Evolutionary conservation across 1,140 invertebrate genomes (phyloP).

Genomic region (Heliconius congener): DNA sequence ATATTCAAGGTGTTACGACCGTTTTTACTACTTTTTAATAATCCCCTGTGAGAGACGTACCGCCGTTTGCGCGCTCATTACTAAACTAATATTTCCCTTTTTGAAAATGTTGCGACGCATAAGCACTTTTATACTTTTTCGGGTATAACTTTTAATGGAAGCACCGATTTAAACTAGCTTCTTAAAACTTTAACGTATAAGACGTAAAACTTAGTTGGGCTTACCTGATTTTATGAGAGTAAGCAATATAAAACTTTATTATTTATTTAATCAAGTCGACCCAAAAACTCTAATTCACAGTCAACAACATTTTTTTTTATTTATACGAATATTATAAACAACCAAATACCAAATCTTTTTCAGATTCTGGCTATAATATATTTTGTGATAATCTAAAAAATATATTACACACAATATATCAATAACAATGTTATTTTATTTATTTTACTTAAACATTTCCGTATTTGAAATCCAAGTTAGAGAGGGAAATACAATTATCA

Average conservation of each 20-base stretch:
- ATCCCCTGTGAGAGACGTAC: conserved; percentile 26
- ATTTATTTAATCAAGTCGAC: conserved; percentile 12
- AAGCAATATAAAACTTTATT: conserved; percentile 34
- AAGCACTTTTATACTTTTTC: conserved; percentile 39
- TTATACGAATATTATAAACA: neutral
- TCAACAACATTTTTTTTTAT: neutral
- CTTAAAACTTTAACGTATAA: conserved; percentile 45
- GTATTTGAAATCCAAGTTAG: neutral
- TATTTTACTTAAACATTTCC: neutral
- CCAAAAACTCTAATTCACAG: neutral
- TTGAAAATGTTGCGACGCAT: conserved; percentile 28
- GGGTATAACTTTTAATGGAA: conserved; percentile 48
- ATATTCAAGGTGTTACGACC: conserved; percentile 57
- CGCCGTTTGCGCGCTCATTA: conserved; percentile 44
- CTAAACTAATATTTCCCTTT: conserved; percentile 46
- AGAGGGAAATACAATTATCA: conserved; percentile 18
- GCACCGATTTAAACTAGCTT: conserved; percentile 44
- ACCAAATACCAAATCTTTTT: neutral
- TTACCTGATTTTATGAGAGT: conserved; percentile 40
- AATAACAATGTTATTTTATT: neutral
- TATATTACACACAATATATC: neutral
- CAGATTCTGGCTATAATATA: no score
- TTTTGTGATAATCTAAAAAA: neutral
- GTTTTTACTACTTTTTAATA: conserved; percentile 57
- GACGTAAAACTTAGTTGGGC: conserved; percentile 39